Base-by-base conservation (phyloP, 2,797 vertebrate species). In the Sternotherus odoratus region DNA sequence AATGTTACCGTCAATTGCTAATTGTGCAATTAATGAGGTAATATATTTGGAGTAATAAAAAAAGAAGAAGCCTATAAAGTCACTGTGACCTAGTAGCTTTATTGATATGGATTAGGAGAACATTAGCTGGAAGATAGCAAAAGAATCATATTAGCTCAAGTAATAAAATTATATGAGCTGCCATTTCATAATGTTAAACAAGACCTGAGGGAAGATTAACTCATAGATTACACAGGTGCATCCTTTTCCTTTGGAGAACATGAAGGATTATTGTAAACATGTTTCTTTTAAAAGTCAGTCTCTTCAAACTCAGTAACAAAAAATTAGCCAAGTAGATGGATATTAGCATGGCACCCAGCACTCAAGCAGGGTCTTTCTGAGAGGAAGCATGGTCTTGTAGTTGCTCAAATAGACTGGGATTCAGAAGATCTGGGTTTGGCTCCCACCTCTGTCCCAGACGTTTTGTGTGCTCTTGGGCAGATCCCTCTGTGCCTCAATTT, bases 161-260 rank as follows among this genome's bases (percentile, higher is more conserved):
- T 85, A 96, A 96, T 96, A 96, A 96, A 97, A 95, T 89, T 94
- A 95, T 96, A 97, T 88, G 85, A 95, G 91, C 87, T 95, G 83
- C 89, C 88, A 95, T 95, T 96, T 96, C 91, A 91, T 95, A 96
- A 95, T 87, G 84, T 94, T 96, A 96, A 97, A 95, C 85, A 91
- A 97, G 94, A 95, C 94, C 91, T 85, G 87, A 93, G 92, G 92
- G 90, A 92, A 95, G 87, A 94, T 96, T 93, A 93, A 95, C 89
- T 93, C 92, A 33, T 90, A 96, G 93, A 95, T 96, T 95, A 94
- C 90, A 79, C 85, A 96, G 92, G 92, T 96, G 94, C 85, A 93
- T 94, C 95, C 86, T 92, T 94, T 95, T 94, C 83, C 82, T 91
- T 93, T 82, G 86, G 87, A 93, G 85, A 96, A 92, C 94, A 95